phyloP scores from a whole-genome alignment of 2,888 invertebrate genomes.

The Pherbina coryleti region DNA sequence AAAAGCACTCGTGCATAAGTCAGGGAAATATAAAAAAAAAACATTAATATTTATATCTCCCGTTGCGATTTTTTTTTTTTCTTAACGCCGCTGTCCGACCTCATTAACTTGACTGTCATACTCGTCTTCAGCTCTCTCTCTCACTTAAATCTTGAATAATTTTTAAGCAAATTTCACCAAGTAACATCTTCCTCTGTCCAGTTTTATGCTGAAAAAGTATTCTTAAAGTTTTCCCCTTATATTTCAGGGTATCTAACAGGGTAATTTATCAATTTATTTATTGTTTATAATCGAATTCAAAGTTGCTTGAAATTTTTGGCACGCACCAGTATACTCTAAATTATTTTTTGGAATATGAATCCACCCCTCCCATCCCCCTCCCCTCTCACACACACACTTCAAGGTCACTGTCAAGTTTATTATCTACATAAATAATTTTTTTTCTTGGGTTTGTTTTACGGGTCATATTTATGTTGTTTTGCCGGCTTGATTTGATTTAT shows the following conservation, averaged over 20 bases:
- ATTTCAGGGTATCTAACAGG: not conserved
- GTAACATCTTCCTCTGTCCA: too few relatives aligned
- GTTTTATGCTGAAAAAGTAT: not conserved
- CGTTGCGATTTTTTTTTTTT: too few relatives aligned
- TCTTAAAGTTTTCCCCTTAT: too few relatives aligned
- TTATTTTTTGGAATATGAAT: not conserved
- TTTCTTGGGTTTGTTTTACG: not conserved
- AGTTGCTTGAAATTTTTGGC: not conserved
- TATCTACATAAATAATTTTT: not conserved
- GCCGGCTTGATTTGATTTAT: not conserved
- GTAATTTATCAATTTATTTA: conserved; percentile 61
- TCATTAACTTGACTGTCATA: too few relatives aligned
- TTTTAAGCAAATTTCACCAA: too few relatives aligned
- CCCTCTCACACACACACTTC: too few relatives aligned
- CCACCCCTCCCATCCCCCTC: not conserved
- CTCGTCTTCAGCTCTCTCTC: too few relatives aligned
- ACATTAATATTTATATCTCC: too few relatives aligned
- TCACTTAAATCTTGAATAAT: too few relatives aligned
- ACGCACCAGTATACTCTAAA: not conserved
- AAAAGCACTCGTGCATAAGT: too few relatives aligned
- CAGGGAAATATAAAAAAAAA: too few relatives aligned
- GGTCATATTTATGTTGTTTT: not conserved
- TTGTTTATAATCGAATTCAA: not conserved
- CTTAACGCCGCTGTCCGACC: too few relatives aligned
- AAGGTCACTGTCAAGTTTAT: conserved; percentile 37